Evolutionary conservation across 2,797 vertebrate genomes (phyloP), one percentile per base, ranked within the genome.

Genomic region (Uromys caudimaculatus): DNA sequence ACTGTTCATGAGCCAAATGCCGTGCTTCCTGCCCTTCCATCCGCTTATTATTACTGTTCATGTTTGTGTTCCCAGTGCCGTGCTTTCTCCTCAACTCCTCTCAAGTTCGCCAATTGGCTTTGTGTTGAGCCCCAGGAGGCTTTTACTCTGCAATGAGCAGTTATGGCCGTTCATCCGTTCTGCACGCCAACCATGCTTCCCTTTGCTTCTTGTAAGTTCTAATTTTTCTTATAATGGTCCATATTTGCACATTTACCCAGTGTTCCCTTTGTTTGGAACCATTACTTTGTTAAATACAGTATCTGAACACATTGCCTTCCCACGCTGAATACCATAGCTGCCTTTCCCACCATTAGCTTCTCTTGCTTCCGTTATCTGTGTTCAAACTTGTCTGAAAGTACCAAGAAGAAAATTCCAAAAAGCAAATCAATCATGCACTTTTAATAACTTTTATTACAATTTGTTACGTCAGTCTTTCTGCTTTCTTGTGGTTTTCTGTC

Each of bases 11-110:
- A 77, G 10, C 21, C n/a, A n/a, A 54, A 27, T 9, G 10, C 13
- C 8, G 16, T 0, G 1, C 35, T 35, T 13, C 3, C 4, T 14
- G n/a, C 29, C 56, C 17, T 17, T 50, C 7, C 7, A 1, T 19
- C 60, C 6, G 32, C 10, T 7, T 52, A 52, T 73, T 56, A 32
- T 56, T 89, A 0, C 44, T 10, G 23, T 58, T 92, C 41, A 9
- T 54, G 6, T 35, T 27, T 84, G 0, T 21, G 7, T 7, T 58
- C 81, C 38, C 32, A 58, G 56, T 83, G 73, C 14, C 35, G 27
- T 29, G 23, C 24, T 58, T 56, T 71, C 16, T 47, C 17, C 41
- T 52, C 17, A 78, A 14, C 3, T 8, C 1, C 76, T 29, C 67
- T 44, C 52, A 69, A 54, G 11, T 77, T 60, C 8, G 13, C 56